Evolutionary conservation across 2,797 vertebrate genomes (phyloP), one percentile per base, ranked within the genome.

Genomic region (Hippopotamyrus pictus): DNA sequence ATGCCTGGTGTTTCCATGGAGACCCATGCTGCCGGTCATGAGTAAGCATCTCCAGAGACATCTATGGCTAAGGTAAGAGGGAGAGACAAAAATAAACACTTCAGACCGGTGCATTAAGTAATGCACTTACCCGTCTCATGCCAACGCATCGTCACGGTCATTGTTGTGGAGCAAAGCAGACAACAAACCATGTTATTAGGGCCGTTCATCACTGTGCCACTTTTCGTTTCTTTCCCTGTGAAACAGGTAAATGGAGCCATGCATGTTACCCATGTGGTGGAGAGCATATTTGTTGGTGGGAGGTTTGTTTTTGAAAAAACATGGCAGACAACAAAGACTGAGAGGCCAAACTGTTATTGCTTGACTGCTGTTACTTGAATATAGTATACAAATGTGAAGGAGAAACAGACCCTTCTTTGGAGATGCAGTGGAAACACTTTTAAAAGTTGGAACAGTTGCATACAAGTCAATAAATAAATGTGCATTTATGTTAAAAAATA

Each of bases 81-180:
- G 79, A 83, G 79, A 83, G 79, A 83, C 79, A 83, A 83, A 83
- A 83, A 83, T 83, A 83, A 83, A 50, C 79, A 83, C 41, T 83
- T 46, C 19, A 91, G 96, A 96, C 41, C 14, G 14, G 79, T 9
- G 7, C 44, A 83, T 48, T 46, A 48, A 83, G 19, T 83, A 83
- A 46, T 9, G 19, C 79, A 83, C 41, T 48, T 48, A 22, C 3
- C 79, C 79, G 1, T 82, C 3, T 48, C 41, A 83, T 46, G 79
- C 79, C 79, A 83, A n/a, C n/a, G 19, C 37, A 48, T 83, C 46
- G 17, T 83, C 79, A 48, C 44, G 44, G 79, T 83, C 79, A 41
- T 83, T 46, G 19, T 48, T 48, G 4, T 83, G 44, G 9, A 83
- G 7, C 37, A 3, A n/a, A 48, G 19, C 17, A 83, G 17, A 25